Conservation (phyloP, 2,888 invertebrate species). For the Drosophila trichaetosa region DNA sequence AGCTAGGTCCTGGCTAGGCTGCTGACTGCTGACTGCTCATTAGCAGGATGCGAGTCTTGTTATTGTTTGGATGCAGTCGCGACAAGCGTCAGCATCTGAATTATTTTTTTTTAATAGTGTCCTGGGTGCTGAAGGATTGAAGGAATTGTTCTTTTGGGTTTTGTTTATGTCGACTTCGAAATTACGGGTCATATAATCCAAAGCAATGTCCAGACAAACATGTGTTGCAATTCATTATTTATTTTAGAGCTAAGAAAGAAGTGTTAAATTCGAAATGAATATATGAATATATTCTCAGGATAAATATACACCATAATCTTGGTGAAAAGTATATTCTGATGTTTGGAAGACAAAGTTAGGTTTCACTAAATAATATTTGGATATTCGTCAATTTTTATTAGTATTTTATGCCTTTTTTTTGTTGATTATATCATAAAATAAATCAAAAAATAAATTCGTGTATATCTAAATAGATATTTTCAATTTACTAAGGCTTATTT, state of each 20-base stretch:
- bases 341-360: not conserved
- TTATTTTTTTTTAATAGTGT: slow-evolving; percentile 27
- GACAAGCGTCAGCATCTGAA: slow-evolving; percentile 50
- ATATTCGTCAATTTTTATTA: not conserved
- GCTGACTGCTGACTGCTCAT: slow-evolving; percentile 52
- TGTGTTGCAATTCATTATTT: slow-evolving; percentile 54
- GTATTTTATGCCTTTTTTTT: not conserved
- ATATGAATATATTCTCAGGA: not conserved
- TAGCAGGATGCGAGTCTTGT: slow-evolving; percentile 47
- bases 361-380: not conserved
- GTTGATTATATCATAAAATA: not conserved
- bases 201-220: slow-evolving; percentile 46
- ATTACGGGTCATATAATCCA: slow-evolving; percentile 47
- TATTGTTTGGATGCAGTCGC: slow-evolving; percentile 66
- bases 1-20: slow-evolving; percentile 22
- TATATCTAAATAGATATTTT: not conserved
- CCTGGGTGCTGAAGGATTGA: slow-evolving; percentile 16
- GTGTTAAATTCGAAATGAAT: not conserved
- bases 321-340: not conserved
- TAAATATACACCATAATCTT: not conserved
- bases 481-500: not conserved
- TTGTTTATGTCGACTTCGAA: slow-evolving; percentile 62
- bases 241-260: slow-evolving; percentile 2
- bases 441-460: not conserved
- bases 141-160: slow-evolving; percentile 13